Base-by-base conservation (phyloP, 2,888 invertebrate genomes). In the Yponomeuta malinellus region DNA sequence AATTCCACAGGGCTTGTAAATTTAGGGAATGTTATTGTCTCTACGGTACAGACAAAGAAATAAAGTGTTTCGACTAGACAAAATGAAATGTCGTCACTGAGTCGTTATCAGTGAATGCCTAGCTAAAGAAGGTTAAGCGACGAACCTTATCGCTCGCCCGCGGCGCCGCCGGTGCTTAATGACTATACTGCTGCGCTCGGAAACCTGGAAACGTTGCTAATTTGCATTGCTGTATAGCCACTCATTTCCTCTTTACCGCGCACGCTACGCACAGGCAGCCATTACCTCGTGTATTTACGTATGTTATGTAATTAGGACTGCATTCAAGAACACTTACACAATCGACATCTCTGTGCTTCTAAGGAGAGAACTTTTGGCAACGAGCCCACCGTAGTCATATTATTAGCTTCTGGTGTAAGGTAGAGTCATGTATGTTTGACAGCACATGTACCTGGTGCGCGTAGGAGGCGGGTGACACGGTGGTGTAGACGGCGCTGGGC, bases 401-500 rank as follows among this genome's bases (percentile, higher is more conserved):
- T 43, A 43, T 43, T 1, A 3, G 43, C 43, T 43, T 43, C 23
- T 63, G 6, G 31, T 69, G 69, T 31, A 1, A 43, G 43, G 43
- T 43, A 33, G 8, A 43, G 5, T 43, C 8, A 33, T 5, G 33
- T 33, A 33, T 33, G 33, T 33, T 23, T 23, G 3, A 33, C 33
- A 33, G 33, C 33, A 33, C 5, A 33, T 1, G 43, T 71, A 88
- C 89, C 81, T 85, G 85, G 73, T 87, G 86, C 70, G 85, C 69
- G 77, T 88, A 88, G 0, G 83, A 77, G 72, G 79, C 80, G 43
- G 73, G 81, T 72, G 52, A 84, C 72, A 86, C 79, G 31, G 83
- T 78, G 8, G 83, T 70, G 80, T 89, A 89, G 71, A 83, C 84
- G 70, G 85, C 77, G 43, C 43, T 43, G 76, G 85, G 78, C 73